Conservation (phyloP, 2,113 vertebrate species). For the Pipa parva region DNA sequence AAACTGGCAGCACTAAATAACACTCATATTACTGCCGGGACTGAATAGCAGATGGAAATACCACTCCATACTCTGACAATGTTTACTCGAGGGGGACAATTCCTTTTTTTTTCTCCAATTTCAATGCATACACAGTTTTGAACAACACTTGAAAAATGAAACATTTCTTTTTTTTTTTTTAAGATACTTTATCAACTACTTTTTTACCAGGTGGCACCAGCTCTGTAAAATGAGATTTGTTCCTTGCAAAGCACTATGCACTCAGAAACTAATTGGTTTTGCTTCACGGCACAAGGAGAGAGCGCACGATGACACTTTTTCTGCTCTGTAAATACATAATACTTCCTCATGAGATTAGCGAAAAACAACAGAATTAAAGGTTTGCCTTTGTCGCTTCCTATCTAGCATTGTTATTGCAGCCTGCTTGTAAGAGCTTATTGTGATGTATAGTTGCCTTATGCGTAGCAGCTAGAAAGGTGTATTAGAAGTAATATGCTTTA, state of each 20-base stretch:
- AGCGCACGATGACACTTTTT: not conserved
- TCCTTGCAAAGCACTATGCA: slow-evolving; percentile 1
- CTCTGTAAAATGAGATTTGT: slow-evolving; percentile 4
- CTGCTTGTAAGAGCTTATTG: not conserved
- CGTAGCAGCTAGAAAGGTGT: not conserved
- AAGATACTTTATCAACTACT: slow-evolving; percentile 17
- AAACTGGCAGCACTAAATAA: slow-evolving; percentile 30
- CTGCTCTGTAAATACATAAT: slow-evolving; percentile 30
- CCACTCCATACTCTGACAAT: slow-evolving; percentile 2
- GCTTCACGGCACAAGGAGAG: slow-evolving; percentile 8
- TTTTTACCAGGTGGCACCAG: slow-evolving; percentile 15
- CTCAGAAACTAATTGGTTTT: slow-evolving; percentile 38
- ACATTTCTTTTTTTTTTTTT: too few relatives aligned
- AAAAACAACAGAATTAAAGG: not conserved
- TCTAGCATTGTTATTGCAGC: not conserved
- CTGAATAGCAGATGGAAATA: slow-evolving; percentile 11
- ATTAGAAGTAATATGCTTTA: too few relatives aligned
- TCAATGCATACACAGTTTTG: slow-evolving; percentile 12
- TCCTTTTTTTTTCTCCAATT: slow-evolving; percentile 25
- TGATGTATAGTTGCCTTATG: not conserved
- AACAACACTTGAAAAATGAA: slow-evolving; percentile 29
- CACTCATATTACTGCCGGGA: not conserved
- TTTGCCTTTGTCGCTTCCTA: not conserved
- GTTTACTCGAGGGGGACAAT: slow-evolving; percentile 15
- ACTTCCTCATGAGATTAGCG: slow-evolving; percentile 14